Conservation (phyloP, 2,797 vertebrate genomes). For the Notolepis coatsorum region DNA sequence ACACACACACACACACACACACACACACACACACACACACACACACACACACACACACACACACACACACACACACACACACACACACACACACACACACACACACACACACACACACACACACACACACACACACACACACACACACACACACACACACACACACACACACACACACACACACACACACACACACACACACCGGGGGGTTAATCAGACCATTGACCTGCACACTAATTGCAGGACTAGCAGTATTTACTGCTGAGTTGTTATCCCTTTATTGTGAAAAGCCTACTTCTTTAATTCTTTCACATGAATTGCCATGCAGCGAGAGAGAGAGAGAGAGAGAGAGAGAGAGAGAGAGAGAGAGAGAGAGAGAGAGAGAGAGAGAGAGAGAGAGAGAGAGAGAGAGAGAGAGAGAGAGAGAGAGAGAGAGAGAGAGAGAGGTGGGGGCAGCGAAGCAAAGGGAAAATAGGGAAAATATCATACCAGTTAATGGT, state of each 20-base stretch:
- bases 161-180: background rate
- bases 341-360: background rate
- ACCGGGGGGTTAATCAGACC: background rate
- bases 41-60: background rate
- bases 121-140: background rate
- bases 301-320: too few species aligned
- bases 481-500: too few species aligned
- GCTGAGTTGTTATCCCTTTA: conserved; percentile 2
- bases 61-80: background rate
- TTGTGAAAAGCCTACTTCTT: conserved; percentile 17
- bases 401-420: background rate
- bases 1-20: background rate
- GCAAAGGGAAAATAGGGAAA: background rate
- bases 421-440: too few species aligned
- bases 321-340: background rate
- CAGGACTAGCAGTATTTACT: conserved; percentile 4
- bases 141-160: background rate
- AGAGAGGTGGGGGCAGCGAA: background rate
- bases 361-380: background rate
- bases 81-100: too few species aligned
- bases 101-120: conserved; percentile 4
- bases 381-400: background rate
- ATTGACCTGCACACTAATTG: conserved; percentile 18
- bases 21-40: background rate
- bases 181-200: background rate